phyloP scores from a whole-genome alignment of 2,797 vertebrate species.

The Yasuhikotakia modesta region DNA sequence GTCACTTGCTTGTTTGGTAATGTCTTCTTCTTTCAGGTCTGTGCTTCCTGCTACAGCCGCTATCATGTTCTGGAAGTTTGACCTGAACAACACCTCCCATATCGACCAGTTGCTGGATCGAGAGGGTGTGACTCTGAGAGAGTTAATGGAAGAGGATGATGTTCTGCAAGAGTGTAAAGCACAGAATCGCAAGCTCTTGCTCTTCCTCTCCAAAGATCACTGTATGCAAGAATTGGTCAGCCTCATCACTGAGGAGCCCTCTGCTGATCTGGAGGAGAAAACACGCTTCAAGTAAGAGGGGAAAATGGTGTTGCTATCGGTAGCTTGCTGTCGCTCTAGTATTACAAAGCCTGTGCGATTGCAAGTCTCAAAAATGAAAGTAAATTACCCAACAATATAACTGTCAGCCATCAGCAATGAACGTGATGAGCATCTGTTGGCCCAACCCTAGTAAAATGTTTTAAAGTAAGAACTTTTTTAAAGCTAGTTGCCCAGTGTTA shows the following conservation, averaged over 20 bases:
- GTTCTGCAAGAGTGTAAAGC: conserved; percentile 97
- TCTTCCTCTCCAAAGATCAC: conserved; percentile 91
- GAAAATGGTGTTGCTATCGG: too few relatives aligned
- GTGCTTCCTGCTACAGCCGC: conserved; percentile 71
- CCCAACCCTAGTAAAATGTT: too few relatives aligned
- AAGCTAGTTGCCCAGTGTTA: too few relatives aligned
- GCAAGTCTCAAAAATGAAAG: too few relatives aligned
- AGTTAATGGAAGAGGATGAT: conserved; percentile 97
- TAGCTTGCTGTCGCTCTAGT: too few relatives aligned
- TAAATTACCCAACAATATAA: too few relatives aligned
- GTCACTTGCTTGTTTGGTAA: not conserved
- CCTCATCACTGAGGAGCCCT: conserved; percentile 91
- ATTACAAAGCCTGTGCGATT: too few relatives aligned
- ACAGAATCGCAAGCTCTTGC: conserved; percentile 91
- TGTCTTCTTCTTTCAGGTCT: conserved; percentile 67
- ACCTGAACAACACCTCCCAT: conserved; percentile 94
- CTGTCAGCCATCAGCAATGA: too few relatives aligned
- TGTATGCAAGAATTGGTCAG: conserved; percentile 94
- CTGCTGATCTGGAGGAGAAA: conserved; percentile 91
- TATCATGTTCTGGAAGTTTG: conserved; percentile 99
- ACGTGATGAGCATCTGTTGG: too few relatives aligned
- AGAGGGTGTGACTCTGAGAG: conserved; percentile 90
- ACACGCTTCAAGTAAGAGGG: conserved; percentile 93
- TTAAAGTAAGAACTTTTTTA: too few relatives aligned
- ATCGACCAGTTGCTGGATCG: conserved; percentile 96